Percentiles rank a stretch among this genome's conserved stretches.
phyloP scores from a whole-genome alignment of 2,888 invertebrate genomes.

The Mythimna impura region DNA sequence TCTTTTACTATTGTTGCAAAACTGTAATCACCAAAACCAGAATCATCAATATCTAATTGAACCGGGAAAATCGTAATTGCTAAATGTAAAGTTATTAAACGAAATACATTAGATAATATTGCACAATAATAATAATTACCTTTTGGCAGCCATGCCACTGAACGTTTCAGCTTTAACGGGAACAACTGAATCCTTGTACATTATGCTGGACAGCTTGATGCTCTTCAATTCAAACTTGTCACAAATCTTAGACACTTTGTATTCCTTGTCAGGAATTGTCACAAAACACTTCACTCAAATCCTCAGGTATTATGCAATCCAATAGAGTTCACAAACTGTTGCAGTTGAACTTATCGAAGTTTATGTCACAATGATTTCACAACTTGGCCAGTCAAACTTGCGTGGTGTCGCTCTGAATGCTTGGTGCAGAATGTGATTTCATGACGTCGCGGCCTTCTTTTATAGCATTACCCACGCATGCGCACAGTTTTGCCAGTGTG shows the following conservation, averaged over 20 bases:
- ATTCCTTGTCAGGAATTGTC: conserved; percentile 68
- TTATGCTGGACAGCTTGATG: conserved; percentile 78
- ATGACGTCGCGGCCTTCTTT: conserved; percentile 67
- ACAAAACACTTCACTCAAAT: conserved; percentile 74
- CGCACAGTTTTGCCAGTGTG: conserved; percentile 77
- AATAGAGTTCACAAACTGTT: conserved; percentile 68
- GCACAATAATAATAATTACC: conserved; percentile 76
- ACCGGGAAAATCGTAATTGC: not conserved
- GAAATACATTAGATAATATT: conserved; percentile 30
- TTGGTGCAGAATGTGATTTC: conserved; percentile 74
- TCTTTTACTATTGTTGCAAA: conserved; percentile 6
- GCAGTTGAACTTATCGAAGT: conserved; percentile 65
- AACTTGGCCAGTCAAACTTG: conserved; percentile 73
- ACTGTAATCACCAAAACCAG: not conserved
- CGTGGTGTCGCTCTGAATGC: conserved; percentile 74
- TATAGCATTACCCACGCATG: conserved; percentile 73
- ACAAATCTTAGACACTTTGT: conserved; percentile 73
- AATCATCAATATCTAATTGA: conserved; percentile 14
- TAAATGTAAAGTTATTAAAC: not conserved
- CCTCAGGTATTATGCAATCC: conserved; percentile 71
- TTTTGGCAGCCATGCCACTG: conserved; percentile 87
- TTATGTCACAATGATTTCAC: conserved; percentile 89
- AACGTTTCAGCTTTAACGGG: conserved; percentile 86
- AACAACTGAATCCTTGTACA: conserved; percentile 87
- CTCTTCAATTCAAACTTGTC: conserved; percentile 80